Conservation (phyloP, 2,797 vertebrate genomes). For the Malurus leucopterus region DNA sequence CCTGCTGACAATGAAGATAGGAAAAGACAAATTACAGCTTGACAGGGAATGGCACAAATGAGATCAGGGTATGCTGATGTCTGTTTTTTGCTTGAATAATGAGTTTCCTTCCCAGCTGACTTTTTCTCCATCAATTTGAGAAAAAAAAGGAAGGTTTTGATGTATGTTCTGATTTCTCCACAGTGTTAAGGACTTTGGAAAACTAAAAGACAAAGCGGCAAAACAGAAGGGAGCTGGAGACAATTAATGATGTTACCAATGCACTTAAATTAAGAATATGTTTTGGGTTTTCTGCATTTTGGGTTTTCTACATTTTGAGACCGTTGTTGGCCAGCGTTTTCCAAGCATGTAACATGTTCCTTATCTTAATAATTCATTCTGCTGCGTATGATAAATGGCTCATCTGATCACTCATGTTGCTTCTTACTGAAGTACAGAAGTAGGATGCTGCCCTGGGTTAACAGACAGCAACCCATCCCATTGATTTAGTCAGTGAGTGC, state of each 20-base stretch:
- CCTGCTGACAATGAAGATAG: constrained; percentile 1
- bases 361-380: constrained; percentile 43
- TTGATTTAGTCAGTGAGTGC: constrained; percentile 22
- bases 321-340: constrained; percentile 22
- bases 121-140: neutral
- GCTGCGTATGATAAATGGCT: constrained; percentile 37
- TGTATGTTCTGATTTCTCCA: neutral
- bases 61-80: neutral
- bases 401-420: constrained; percentile 41
- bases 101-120: neutral
- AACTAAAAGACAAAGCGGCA: constrained; percentile 12
- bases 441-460: constrained; percentile 31
- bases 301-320: constrained; percentile 15
- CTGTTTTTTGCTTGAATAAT: neutral
- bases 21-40: constrained; percentile 21
- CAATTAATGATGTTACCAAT: neutral
- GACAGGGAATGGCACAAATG: neutral
- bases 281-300: neutral
- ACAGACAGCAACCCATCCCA: constrained; percentile 12
- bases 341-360: neutral
- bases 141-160: constrained; percentile 8
- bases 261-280: neutral
- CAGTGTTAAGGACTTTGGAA: neutral
- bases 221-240: neutral
- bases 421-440: constrained; percentile 35